Base-by-base conservation (phyloP, 2,113 vertebrate genomes). In the Melierax canorus region DNA sequence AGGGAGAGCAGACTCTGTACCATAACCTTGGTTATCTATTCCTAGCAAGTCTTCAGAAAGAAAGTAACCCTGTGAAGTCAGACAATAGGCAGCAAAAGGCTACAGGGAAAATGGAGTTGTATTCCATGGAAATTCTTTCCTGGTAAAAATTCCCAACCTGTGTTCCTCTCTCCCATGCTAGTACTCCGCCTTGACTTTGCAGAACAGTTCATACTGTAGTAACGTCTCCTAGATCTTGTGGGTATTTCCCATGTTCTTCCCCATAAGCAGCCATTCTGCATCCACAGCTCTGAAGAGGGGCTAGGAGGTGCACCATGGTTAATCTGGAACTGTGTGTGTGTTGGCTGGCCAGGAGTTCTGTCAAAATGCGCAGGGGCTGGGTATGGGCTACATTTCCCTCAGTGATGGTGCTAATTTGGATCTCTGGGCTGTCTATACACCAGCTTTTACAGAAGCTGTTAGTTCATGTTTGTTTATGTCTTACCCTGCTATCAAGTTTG, bases 361-460 rank as follows among this genome's bases (percentile, higher is more conserved):
- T 18, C 59, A 89, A 51, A 48, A 48, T 1, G 5, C 1, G 0
- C 1, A n/a, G 10, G n/a, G 53, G 18, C 59, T 80, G 50, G 29
- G 8, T 60, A 29, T 10, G 17, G 51, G 30, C 30, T 10, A 8
- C 6, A 2, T n/a, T 81, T 74, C 51, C 43, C 18, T 24, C 0
- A 0, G 34, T 38, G 43, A 48, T 3, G 2, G 27, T 26, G 15
- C 23, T 13, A 6, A 39, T 41, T 36, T 60, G 34, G 39, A 45
- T 56, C 21, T 60, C 66, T 1, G 2, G 27, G 75, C 32, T 76
- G 34, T 41, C 45, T 53, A 22, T 21, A 22, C 1, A 72, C 14
- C 60, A 72, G 63, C 59, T 92, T 83, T 79, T 34, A 76, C 14
- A 74, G n/a, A 63, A 84, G 73, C 60, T 85, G 20, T 38, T 75